Conservation (phyloP, 1,140 invertebrate species). For the Argopecten irradians region DNA sequence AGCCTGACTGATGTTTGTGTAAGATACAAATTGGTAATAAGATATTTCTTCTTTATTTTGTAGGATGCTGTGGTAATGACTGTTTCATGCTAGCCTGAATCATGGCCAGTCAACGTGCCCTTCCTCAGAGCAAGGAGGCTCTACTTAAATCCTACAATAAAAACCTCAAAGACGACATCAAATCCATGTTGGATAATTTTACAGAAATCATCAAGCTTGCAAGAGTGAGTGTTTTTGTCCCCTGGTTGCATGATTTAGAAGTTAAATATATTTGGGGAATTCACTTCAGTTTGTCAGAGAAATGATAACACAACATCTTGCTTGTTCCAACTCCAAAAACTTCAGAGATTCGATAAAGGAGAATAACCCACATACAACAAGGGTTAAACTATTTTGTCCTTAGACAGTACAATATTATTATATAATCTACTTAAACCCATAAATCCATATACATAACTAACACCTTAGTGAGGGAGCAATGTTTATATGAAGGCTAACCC, state of each 20-base stretch:
- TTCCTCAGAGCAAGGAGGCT: conserved; percentile 95
- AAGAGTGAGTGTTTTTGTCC: conserved; percentile 83
- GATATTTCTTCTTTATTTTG: neutral
- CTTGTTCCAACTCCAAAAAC: no score
- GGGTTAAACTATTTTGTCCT: no score
- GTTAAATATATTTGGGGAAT: neutral
- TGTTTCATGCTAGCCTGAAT: neutral
- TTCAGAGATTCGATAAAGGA: no score
- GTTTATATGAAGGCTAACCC: no score
- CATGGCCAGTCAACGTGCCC: conserved; percentile 75
- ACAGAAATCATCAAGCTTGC: conserved; percentile 96
- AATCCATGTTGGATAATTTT: conserved; percentile 98
- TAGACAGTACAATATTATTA: no score
- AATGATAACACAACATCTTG: no score
- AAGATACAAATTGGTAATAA: neutral
- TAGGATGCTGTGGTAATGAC: neutral
- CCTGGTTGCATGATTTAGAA: no score
- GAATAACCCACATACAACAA: no score
- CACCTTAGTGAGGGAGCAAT: no score
- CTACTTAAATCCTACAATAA: conserved; percentile 95
- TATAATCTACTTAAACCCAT: no score
- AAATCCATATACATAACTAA: no score
- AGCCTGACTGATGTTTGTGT: neutral
- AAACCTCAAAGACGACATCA: conserved; percentile 94
- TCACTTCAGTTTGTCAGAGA: neutral